Evolutionary conservation across 2,797 vertebrate genomes (phyloP).

Genomic region (Mormyrus hasselquistii): DNA sequence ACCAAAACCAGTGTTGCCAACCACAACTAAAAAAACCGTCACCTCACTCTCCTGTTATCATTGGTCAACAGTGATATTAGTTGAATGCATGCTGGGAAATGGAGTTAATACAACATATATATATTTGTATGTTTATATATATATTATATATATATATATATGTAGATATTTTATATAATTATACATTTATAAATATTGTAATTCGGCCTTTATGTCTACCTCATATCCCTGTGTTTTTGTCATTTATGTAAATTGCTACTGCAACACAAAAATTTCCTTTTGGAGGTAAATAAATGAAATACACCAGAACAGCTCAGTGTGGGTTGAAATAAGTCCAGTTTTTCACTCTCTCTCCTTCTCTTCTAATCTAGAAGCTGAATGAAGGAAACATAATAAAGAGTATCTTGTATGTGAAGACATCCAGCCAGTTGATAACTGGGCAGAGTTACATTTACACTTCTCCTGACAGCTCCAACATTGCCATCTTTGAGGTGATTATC

Average conservation of each 20-base stretch:
- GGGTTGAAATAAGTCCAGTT: background rate
- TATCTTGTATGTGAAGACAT: slow-evolving; percentile 23
- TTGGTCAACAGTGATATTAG: no score
- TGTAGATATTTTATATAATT: no score
- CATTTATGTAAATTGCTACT: background rate
- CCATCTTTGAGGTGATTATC: slow-evolving; percentile 18
- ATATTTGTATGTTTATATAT: no score
- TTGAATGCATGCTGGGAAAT: no score
- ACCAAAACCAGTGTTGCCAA: background rate
- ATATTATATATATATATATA: no score
- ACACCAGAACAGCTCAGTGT: background rate
- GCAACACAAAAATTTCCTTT: background rate
- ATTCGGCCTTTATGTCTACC: no score
- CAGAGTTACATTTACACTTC: slow-evolving; percentile 24
- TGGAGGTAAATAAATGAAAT: background rate
- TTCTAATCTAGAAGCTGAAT: slow-evolving; percentile 22
- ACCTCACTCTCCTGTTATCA: no score
- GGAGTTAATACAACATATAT: no score
- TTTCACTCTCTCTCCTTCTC: background rate
- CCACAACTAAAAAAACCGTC: background rate
- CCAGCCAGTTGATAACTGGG: background rate
- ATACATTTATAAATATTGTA: no score
- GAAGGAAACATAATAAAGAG: slow-evolving; percentile 27
- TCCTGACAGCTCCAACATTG: slow-evolving; percentile 26
- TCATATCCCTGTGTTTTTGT: background rate